Base-by-base conservation (phyloP, 2,113 vertebrate species). In the Strix uralensis region DNA sequence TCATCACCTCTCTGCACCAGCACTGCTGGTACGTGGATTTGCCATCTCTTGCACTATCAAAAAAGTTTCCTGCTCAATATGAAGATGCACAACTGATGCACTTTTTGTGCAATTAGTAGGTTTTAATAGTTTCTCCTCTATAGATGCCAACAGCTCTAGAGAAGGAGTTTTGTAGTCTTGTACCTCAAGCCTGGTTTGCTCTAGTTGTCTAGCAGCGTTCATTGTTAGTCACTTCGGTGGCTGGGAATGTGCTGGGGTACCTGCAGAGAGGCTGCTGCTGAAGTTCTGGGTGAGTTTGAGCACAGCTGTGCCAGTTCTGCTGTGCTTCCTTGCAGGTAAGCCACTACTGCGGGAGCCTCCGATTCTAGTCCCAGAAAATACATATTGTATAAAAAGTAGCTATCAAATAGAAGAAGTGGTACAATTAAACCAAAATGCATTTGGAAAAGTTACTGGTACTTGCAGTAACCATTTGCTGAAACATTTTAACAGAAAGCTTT, bases 371-470 rank as follows among this genome's bases (percentile, higher is more conserved):
- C 30, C 55, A 25, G 22, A 40, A 73, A 73, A 54, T 5, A 16
- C 18, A 4, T 0, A 10, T 7, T 7, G 13, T 23, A 13, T 3
- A 46, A 26, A 42, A 80, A 62, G 51, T 16, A 20, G 17, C 15
- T 34, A 16, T 27, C 15, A 38, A 44, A 49, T 4, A 44, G 17
- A 79, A 57, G 21, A 84, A 73, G 10, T 16, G 51, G 55, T 44
- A 29, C 27, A 72, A 71, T 32, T 10, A 78, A 86, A 61, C 6
- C 0, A 4, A 83, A 86, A 32, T 0, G 2, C 2, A 0, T 22
- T 25, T 38, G 51, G 51, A 25, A 62, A 93, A 72, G 23, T 22
- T 22, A 17, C n/a, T 34, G 54, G 11, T 25, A 21, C 42, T 32
- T 38, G 57, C 15, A 51, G 42, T 21, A 65, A 84, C 10, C 38